Percentiles rank a stretch among this genome's conserved stretches.
phyloP scores from a whole-genome alignment of 1,140 invertebrate species.

The Caenorhabditis briggsae region DNA sequence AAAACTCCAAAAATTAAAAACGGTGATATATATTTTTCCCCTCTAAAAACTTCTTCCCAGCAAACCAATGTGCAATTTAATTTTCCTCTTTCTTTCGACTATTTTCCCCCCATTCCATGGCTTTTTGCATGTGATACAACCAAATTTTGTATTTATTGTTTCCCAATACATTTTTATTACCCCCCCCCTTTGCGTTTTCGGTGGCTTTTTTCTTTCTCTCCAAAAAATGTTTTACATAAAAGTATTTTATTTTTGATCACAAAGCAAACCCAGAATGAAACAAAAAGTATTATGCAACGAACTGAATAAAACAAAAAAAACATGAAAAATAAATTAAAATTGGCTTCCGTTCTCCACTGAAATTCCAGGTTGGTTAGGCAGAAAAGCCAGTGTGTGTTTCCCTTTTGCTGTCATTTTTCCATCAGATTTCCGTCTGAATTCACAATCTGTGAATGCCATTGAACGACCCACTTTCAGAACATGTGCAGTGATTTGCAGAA shows the following conservation, averaged over 20 bases:
- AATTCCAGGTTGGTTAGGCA: conserved; percentile 59
- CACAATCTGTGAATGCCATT: conserved; percentile 83
- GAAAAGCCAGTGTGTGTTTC: conserved; percentile 64
- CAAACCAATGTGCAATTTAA: conserved; percentile 41
- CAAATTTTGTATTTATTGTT: background rate
- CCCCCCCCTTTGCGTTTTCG: conserved; percentile 30
- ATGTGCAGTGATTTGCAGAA: conserved; percentile 85
- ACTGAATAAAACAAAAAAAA: background rate
- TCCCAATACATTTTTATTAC: background rate
- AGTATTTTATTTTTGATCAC: conserved; percentile 5
- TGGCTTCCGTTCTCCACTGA: conserved; percentile 57
- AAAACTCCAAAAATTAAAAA: background rate
- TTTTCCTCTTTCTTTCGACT: background rate
- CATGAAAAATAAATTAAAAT: background rate
- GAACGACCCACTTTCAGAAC: conserved; percentile 84
- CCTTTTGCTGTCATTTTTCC: conserved; percentile 58
- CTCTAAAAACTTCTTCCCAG: background rate
- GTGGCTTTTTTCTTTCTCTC: background rate
- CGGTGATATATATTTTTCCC: conserved; percentile 5
- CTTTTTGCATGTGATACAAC: conserved; percentile 12
- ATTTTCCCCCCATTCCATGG: background rate
- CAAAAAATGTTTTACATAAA: background rate
- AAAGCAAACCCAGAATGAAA: background rate
- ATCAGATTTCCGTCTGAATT: conserved; percentile 62
- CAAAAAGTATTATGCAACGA: conserved; percentile 9